Evolutionary conservation across 2,888 invertebrate species (phyloP).

Genomic region (Choreutis nemorana): DNA sequence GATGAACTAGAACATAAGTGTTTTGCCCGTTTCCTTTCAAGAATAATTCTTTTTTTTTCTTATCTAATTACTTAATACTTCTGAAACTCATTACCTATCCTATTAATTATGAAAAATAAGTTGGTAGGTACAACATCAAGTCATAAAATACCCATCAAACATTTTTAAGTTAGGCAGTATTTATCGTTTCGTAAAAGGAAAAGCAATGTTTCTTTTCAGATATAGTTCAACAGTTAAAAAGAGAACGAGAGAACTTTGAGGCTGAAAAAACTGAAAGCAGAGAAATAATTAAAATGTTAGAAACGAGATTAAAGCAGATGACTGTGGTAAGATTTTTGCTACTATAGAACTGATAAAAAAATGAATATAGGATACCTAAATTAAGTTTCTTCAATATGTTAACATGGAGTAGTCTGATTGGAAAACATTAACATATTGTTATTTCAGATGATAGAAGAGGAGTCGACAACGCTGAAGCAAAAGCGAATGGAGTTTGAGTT

Average conservation of each 20-base stretch:
- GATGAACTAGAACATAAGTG: no score
- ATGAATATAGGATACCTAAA: constrained; percentile 1
- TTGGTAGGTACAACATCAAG: no score
- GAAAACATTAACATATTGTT: no score
- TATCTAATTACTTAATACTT: no score
- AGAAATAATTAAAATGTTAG: constrained; percentile 59
- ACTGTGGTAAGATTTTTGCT: constrained; percentile 36
- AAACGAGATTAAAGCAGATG: constrained; percentile 67
- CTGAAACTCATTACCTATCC: no score
- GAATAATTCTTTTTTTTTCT: no score
- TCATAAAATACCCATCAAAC: no score
- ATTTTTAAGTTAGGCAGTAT: no score
- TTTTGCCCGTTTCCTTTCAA: no score
- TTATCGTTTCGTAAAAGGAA: neutral
- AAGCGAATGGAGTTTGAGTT: constrained; percentile 68
- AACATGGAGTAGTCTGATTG: neutral
- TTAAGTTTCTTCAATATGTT: constrained; percentile 1
- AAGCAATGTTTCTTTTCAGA: constrained; percentile 45
- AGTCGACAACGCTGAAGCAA: constrained; percentile 55
- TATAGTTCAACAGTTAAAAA: constrained; percentile 63
- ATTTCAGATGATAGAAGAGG: constrained; percentile 54
- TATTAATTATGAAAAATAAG: no score
- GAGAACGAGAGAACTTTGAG: constrained; percentile 63
- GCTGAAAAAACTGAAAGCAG: constrained; percentile 61
- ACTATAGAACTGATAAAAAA: constrained; percentile 1